Base-by-base conservation (phyloP, 2,113 vertebrate species). In the Sturnus vulgaris region DNA sequence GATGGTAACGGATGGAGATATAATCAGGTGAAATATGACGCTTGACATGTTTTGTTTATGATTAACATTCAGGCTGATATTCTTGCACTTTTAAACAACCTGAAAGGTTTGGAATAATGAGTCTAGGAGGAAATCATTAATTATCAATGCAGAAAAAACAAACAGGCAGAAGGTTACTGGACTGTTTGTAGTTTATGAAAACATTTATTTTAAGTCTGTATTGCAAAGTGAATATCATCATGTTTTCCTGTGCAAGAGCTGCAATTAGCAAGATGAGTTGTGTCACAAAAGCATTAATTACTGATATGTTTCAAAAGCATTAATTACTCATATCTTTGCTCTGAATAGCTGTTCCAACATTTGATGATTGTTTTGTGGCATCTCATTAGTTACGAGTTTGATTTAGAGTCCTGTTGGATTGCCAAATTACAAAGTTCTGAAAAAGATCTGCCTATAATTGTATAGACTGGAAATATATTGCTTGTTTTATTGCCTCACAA, bases 231-330 rank as follows among this genome's bases (percentile, higher is more conserved):
- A 91, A 83, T 92, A 44, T 63, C 16, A 16, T 90, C 39, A 8
- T 87, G 61, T 94, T 94, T 96, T 94, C 69, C 64, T 93, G 87
- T 80, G 52, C 66, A 69, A 94, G 72, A 90, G 55, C 88, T 84
- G 84, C 76, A 94, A 97, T 97, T 97, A 97, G 53, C 46, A 76
- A 92, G 94, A 97, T 86, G 88, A 64, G 72, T 90, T 93, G 81
- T 96, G 78, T 86, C 86, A 97, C 88, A 86, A 95, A 96, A 91
- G 69, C 88, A 93, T 97, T 97, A 96, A 97, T 97, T 97, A 92
- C 92, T 92, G 86, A 82, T 90, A 66, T 77, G 33, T 95, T 97
- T 95, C 92, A 91, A 94, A 96, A 93, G 81, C 86, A 95, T 97
- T 97, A 95, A 97, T 97, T 97, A 93, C 93, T 92, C 86, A 84